phyloP scores from a whole-genome alignment of 1,140 invertebrate species.

The Chelonus insularis region DNA sequence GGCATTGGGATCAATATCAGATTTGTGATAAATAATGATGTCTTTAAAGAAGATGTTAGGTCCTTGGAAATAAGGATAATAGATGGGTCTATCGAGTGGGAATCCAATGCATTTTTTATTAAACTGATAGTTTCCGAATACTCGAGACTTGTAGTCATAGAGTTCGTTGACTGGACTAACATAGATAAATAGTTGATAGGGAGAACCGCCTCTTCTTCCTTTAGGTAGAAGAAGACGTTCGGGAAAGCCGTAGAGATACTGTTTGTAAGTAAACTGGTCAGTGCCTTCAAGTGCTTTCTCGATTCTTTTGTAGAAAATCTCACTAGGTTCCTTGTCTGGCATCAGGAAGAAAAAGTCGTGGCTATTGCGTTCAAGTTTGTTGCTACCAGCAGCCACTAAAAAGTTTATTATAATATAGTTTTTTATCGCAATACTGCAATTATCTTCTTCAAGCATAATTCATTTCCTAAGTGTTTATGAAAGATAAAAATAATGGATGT shows the following conservation, averaged over 20 bases:
- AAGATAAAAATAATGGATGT: too few species aligned
- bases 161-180: slow-evolving; percentile 60
- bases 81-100: slow-evolving; percentile 69
- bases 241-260: slow-evolving; percentile 62
- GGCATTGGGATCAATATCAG: slow-evolving; percentile 51
- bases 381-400: slow-evolving; percentile 47
- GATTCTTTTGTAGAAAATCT: slow-evolving; percentile 40
- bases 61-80: slow-evolving; percentile 62
- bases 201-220: slow-evolving; percentile 67
- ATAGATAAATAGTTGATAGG: slow-evolving; percentile 68
- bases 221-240: slow-evolving; percentile 69
- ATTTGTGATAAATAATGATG: slow-evolving; percentile 66
- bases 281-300: slow-evolving; percentile 40
- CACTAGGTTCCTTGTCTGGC: slow-evolving; percentile 37
- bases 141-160: slow-evolving; percentile 42
- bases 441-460: too few species aligned
- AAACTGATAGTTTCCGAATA: slow-evolving; percentile 36
- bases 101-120: slow-evolving; percentile 64
- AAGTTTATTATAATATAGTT: too few species aligned
- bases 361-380: slow-evolving; percentile 44
- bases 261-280: slow-evolving; percentile 33
- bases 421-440: too few species aligned
- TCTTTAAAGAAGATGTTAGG: slow-evolving; percentile 71
- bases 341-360: slow-evolving; percentile 46
- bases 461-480: too few species aligned